Conservation (phyloP, 2,113 vertebrate species). For the Prunella fulvescens region DNA sequence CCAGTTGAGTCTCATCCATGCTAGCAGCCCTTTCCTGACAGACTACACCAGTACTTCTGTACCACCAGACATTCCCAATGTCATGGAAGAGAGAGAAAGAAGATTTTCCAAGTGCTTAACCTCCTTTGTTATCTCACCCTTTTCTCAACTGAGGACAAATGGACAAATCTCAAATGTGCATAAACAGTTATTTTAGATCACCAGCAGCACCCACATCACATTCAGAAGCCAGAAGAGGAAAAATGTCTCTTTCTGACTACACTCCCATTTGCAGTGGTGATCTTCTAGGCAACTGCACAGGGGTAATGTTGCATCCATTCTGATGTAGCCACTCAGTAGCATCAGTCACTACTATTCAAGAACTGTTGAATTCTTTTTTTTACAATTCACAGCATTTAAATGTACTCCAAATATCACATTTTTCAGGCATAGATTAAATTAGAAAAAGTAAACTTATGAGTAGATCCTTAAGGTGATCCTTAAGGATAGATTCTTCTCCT, state of each 20-base stretch:
- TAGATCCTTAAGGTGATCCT: not conserved
- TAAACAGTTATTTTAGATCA: not conserved
- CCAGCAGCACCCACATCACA: not conserved
- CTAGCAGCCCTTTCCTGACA: not conserved
- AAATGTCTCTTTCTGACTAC: not conserved
- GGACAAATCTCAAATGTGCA: not conserved
- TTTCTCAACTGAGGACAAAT: not conserved
- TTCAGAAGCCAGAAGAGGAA: not conserved
- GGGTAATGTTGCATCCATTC: fast-evolving
- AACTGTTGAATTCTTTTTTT: not conserved
- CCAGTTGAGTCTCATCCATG: not conserved
- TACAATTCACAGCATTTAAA: not conserved
- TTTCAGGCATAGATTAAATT: not conserved
- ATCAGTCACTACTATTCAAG: not conserved
- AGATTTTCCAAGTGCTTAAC: not conserved
- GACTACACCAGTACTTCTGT: not conserved
- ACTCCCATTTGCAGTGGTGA: not conserved
- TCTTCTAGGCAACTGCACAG: not conserved
- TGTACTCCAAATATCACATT: not conserved
- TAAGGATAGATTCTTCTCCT: not conserved
- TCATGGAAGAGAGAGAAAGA: not conserved
- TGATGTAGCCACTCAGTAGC: not conserved
- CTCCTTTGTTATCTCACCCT: not conserved
- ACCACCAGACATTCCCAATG: not conserved
- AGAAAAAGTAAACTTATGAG: not conserved